These are phyloP conservation scores for Gavialis gangeticus DNA, from an alignment of 2,113 vertebrate genomes.

Conservation along the genomic window DNA sequence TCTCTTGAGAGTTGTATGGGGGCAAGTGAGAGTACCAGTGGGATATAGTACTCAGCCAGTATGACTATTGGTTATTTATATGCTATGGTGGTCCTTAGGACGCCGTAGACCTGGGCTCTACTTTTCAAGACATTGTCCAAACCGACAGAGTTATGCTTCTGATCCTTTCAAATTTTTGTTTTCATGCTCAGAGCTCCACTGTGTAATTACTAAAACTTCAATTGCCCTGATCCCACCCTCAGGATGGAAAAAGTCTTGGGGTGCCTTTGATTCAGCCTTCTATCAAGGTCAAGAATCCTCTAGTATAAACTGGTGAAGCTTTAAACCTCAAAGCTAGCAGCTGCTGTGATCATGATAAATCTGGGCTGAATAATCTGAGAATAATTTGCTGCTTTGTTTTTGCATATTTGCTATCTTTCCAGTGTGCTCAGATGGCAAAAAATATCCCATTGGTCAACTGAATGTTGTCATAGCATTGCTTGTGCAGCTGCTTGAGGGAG, in stretches of 20 bases:
- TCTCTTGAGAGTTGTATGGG: too few relatives aligned
- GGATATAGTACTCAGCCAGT: too few relatives aligned
- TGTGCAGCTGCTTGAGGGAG: neutral
- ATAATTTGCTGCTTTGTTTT: neutral
- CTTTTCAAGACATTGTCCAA: neutral
- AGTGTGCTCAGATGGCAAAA: neutral
- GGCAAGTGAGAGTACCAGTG: too few relatives aligned
- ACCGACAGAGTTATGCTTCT: fast-evolving
- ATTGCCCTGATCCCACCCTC: neutral
- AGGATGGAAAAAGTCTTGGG: neutral
- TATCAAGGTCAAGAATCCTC: neutral
- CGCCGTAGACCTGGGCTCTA: neutral
- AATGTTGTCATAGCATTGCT: neutral
- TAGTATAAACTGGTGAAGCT: neutral
- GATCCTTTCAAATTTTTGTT: neutral
- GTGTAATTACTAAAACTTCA: neutral
- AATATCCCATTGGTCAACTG: neutral
- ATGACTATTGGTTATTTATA: fast-evolving
- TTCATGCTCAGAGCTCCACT: neutral
- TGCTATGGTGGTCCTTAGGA: neutral
- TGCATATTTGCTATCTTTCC: slow-evolving; percentile 16
- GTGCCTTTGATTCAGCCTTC: neutral
- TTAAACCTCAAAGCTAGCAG: neutral
- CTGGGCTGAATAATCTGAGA: slow-evolving; percentile 34
- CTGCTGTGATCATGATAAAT: neutral